Base-by-base conservation (phyloP, 1,140 invertebrate genomes). In the Drosophila sechellia region DNA sequence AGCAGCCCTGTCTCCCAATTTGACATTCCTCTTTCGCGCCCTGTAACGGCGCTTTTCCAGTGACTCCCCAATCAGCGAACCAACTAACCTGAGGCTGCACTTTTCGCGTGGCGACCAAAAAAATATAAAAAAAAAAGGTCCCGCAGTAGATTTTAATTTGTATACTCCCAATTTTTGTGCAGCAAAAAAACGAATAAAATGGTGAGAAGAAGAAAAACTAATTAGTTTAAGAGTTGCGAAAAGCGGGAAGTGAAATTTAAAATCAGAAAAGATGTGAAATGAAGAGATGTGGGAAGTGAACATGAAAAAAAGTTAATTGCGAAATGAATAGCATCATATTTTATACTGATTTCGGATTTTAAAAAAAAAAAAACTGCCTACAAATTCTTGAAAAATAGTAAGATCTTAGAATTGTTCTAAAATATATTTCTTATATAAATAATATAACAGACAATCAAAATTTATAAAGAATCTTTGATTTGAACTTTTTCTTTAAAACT, bases 21-120 rank as follows among this genome's bases (percentile, higher is more conserved):
- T 72, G 75, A 68, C 54, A 66, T 59, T 81, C 39, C 49, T 46
- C 49, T 68, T 79, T 78, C n/a, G 27, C 50, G 11, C 5, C 48
- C 3, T 1, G n/a, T 79, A 86, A 85, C 81, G 81, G 81, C 34
- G 46, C 52, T 61, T 46, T 70, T 80, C 65, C 71, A 75, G 49
- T 71, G 37, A 35, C 42, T 46, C 37, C 20, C 65, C 27, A 73
- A 73, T 40, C 54, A 13, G 15, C 54, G 13, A 39, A 13, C 11
- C 49, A 56, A 20, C 59, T 45, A 35, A 46, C 42, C 35, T 66
- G 58, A 65, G 46, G 59, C 34, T 68, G 66, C 49, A 75, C 25
- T 65, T 57, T 52, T 54, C 60, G 70, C 50, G 59, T 74, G 52
- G 83, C 59, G 77, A 46, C 48, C 27, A 63, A 53, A 59, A 37